A percentile compares a stretch with the other conserved stretches of the same genome.
These are phyloP conservation scores for Pteruthius melanotis DNA, from an alignment of 2,113 vertebrate genomes.

Conservation along the genomic window DNA sequence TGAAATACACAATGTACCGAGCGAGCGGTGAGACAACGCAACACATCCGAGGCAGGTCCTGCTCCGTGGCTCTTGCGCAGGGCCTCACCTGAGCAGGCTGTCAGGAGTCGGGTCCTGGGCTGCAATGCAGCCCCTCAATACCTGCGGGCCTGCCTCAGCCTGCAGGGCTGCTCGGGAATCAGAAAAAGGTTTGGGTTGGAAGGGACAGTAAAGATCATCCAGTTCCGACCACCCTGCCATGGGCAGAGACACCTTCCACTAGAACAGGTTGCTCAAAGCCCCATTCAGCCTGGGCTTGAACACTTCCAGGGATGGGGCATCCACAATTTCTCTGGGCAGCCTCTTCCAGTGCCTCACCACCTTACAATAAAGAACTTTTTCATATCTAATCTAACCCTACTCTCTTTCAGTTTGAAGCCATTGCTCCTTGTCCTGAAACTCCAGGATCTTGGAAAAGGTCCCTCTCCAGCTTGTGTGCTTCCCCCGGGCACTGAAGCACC, in stretches of 20 bases:
- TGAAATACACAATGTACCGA: fast-evolving
- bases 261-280: fast-evolving
- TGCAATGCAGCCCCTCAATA: fast-evolving
- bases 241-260: background rate
- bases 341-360: background rate
- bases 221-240: fast-evolving
- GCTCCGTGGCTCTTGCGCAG: fast-evolving
- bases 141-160: background rate
- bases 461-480: background rate
- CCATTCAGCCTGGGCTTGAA: background rate
- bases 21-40: fast-evolving
- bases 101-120: fast-evolving
- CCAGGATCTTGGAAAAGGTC: background rate
- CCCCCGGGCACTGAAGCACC: background rate
- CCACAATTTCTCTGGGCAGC: background rate
- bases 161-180: background rate
- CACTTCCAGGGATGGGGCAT: background rate
- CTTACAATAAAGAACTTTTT: background rate
- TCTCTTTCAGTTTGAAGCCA: background rate
- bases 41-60: fast-evolving
- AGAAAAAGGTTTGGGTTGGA: fast-evolving
- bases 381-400: background rate
- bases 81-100: fast-evolving
- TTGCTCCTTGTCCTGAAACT: background rate
- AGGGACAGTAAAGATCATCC: too few relatives aligned